Conservation (phyloP, 2,797 vertebrate genomes). For the Monodelphis domestica region DNA sequence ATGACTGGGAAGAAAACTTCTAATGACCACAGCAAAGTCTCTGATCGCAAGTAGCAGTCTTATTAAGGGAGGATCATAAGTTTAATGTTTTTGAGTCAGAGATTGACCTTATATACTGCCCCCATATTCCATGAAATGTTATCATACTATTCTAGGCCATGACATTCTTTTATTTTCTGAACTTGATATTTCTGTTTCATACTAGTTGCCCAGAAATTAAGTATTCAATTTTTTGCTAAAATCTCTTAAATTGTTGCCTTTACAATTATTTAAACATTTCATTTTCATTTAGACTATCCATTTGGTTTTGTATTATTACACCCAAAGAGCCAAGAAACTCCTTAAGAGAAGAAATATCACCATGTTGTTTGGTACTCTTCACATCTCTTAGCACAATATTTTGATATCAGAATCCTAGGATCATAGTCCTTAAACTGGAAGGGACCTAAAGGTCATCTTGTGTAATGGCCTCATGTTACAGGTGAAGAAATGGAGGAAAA, state of each 20-base stretch:
- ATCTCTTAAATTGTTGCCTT: background rate
- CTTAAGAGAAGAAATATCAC: background rate
- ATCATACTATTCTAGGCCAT: background rate
- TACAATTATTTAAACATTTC: background rate
- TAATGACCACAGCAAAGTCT: too few species aligned
- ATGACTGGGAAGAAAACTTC: too few species aligned
- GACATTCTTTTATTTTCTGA: background rate
- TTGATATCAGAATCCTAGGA: background rate
- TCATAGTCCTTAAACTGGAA: background rate
- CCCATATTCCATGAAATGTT: background rate
- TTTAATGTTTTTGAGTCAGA: background rate
- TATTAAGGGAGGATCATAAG: background rate
- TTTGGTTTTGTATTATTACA: background rate
- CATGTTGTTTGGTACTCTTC: background rate
- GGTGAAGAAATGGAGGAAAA: background rate
- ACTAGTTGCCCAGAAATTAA: background rate
- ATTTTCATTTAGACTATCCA: background rate
- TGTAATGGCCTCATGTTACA: background rate
- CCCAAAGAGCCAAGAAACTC: background rate
- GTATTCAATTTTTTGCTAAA: background rate
- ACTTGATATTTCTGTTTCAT: background rate
- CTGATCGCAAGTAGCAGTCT: too few species aligned
- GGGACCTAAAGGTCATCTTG: background rate
- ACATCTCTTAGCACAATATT: background rate
- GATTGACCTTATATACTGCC: background rate